Percentiles rank a stretch among this genome's conserved stretches.
Conservation (phyloP, 64 coral and sea anemone genomes). For the Orbicella faveolata region DNA sequence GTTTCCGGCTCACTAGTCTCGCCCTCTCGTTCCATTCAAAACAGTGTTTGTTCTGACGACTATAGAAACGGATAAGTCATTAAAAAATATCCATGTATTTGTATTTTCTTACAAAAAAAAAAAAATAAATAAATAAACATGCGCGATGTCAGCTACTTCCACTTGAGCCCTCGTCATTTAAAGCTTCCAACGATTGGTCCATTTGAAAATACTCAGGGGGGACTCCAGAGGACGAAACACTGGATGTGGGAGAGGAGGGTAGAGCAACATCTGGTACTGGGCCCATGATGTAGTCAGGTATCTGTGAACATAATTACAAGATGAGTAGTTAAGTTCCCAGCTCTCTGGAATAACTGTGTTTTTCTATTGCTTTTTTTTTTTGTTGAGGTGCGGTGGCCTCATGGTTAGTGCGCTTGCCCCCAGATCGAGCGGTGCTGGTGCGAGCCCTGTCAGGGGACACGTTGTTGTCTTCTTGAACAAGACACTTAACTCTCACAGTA, state of each 20-base stretch:
- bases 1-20: too few species aligned
- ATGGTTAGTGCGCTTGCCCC: too few species aligned
- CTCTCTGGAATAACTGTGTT: too few species aligned
- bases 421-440: too few species aligned
- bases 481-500: too few species aligned
- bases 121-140: background rate
- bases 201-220: slow-evolving; percentile 37
- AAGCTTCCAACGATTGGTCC: slow-evolving; percentile 26
- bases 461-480: too few species aligned
- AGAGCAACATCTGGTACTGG: slow-evolving; percentile 41
- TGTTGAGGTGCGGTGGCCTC: too few species aligned
- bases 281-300: background rate
- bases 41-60: background rate
- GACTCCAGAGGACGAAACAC: slow-evolving; percentile 36
- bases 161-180: slow-evolving; percentile 7
- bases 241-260: slow-evolving; percentile 32
- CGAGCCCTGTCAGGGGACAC: too few species aligned
- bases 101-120: too few species aligned
- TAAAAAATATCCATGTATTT: too few species aligned
- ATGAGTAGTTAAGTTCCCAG: background rate
- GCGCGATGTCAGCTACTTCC: background rate
- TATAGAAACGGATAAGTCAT: background rate
- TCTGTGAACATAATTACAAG: slow-evolving; percentile 18
- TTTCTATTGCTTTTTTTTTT: too few species aligned
- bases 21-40: too few species aligned